Conservation (phyloP, 1,140 invertebrate species). For the Drosophila nikananu region DNA sequence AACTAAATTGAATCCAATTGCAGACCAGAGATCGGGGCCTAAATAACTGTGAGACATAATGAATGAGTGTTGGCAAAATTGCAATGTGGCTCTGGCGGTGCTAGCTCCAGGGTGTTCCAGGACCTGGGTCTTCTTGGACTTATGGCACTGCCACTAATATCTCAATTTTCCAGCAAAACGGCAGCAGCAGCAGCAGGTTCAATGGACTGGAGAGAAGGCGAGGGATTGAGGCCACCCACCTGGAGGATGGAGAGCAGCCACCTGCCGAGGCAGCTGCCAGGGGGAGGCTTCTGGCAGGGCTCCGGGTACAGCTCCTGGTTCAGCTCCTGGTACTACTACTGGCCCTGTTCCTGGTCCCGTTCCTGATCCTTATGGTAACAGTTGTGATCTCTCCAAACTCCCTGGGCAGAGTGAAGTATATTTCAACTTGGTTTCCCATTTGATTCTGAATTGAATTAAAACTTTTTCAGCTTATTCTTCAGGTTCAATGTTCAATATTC, state of each 20-base stretch:
- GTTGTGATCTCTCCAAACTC: too few relatives aligned
- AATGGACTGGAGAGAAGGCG: slow-evolving; percentile 42
- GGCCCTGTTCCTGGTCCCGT: too few relatives aligned
- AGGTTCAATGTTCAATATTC: background rate
- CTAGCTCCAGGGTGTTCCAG: slow-evolving; percentile 22
- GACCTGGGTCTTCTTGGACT: background rate
- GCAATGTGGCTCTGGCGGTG: slow-evolving; percentile 60
- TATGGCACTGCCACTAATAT: slow-evolving; percentile 58
- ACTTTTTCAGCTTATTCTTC: too few relatives aligned
- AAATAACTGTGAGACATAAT: slow-evolving; percentile 74
- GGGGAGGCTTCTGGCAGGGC: background rate
- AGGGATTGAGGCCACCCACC: slow-evolving; percentile 54
- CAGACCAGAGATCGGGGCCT: slow-evolving; percentile 11
- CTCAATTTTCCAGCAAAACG: slow-evolving; percentile 58
- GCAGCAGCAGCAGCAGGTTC: slow-evolving; percentile 32
- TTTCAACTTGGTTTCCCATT: background rate
- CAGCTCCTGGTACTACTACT: too few relatives aligned
- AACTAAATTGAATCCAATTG: slow-evolving; percentile 84
- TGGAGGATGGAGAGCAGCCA: slow-evolving; percentile 30
- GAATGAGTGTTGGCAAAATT: slow-evolving; percentile 85
- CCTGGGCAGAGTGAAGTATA: background rate
- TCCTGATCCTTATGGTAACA: too few relatives aligned
- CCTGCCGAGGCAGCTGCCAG: slow-evolving; percentile 25
- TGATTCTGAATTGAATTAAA: background rate
- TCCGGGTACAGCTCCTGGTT: background rate